Base-by-base conservation (phyloP, 2,113 vertebrate genomes). In the Zosterops lateralis region DNA sequence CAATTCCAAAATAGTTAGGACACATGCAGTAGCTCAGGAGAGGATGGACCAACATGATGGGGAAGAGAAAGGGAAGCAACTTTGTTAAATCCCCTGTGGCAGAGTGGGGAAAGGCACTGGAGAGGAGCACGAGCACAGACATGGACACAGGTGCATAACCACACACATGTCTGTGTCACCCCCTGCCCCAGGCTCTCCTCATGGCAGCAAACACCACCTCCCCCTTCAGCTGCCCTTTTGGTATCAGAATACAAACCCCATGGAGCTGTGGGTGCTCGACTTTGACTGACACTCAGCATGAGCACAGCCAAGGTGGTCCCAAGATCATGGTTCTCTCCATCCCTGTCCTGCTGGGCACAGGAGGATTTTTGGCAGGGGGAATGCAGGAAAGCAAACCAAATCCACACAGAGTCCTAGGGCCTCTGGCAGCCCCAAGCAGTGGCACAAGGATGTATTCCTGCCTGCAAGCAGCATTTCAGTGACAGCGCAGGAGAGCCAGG, bases 21-120 rank as follows among this genome's bases (percentile, higher is more conserved):
- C 14, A 19, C 10, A 3, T 22, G 18, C 6, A 73, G 60, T 4
- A 64, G 57, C 29, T 47, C 6, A 1, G 60, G 24, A 53, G 28
- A 84, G 47, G 47, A 42, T 5, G 10, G 38, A 58, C 15, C 3
- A 20, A 9, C 31, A 10, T 0, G 1, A 13, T 5, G 4, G 25
- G 56, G 71, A 64, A 45, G 45, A 61, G 42, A 45, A 83, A 20
- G 38, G 28, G 28, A 89, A 72, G 32, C 12, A 53, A n/a, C 29
- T 3, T 0, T 14, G 19, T 48, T 86, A 54, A 65, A 60, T 26
- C 7, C 17, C 36, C 16, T 1, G 4, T 0, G 0, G 36, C 3
- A 2, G 8, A 48, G 50, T 2, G 3, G 58, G 31, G 48, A 70
- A 54, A 61, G 64, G 60, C 16, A 25, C 19, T 6, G 26, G 40